These are phyloP conservation scores for Squalus acanthias DNA, from an alignment of 2,797 vertebrate species.

Conservation along the genomic window DNA sequence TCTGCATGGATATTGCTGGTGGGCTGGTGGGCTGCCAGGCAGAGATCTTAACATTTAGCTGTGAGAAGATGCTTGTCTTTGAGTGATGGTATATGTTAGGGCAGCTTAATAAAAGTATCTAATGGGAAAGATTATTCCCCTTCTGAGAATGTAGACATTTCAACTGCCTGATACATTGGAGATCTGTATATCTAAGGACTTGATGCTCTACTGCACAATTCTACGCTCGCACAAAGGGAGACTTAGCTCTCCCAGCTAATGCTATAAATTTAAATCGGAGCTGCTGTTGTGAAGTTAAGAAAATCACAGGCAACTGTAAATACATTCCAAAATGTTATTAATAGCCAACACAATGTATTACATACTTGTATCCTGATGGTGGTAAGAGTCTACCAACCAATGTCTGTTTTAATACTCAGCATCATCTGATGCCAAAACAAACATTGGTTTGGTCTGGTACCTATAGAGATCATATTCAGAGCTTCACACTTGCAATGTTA, in stretches of 20 bases:
- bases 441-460: background rate
- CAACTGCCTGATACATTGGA: background rate
- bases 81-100: background rate
- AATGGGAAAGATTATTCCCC: background rate
- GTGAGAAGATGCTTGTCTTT: background rate
- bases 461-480: background rate
- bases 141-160: background rate
- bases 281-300: background rate
- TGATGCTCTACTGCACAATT: background rate
- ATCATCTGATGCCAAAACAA: slow-evolving; percentile 24
- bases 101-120: background rate
- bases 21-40: background rate
- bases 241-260: background rate
- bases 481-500: background rate
- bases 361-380: background rate
- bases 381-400: background rate
- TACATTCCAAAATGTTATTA: background rate
- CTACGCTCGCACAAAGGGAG: background rate
- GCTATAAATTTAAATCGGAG: background rate
- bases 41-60: background rate
- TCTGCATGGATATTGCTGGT: background rate
- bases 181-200: background rate
- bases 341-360: background rate
- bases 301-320: background rate
- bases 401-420: background rate